Evolutionary conservation across 30 jellyfish, hydroid and myxozoan genomes (phyloP), one percentile per base, ranked within the genome.

Genomic region (Aurelia coerulea): DNA sequence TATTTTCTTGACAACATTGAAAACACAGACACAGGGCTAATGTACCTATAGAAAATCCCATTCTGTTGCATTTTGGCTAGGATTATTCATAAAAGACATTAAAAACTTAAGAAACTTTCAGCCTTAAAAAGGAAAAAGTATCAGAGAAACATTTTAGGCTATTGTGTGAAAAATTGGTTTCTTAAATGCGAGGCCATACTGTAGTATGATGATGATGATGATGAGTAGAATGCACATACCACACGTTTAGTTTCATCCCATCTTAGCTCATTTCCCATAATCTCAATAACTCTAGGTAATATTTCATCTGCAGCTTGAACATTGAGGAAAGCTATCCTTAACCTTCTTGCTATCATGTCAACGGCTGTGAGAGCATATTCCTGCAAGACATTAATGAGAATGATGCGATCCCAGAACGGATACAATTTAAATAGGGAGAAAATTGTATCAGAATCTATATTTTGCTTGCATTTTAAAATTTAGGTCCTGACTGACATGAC

Each of bases 321-420:
- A 59, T 91, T 84, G 29, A 96, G 80, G 65, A 90, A 90, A 2
- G 98, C 97, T 14, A 96, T 73, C 35, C 98, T 83, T 46, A 91
- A 37, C 41, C 99, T 64, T 54, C 99, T 35, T 46, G 98, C 97
- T 1, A 96, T 82, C 91, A 96, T 74, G 68, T 96, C 99, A 51
- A 83, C 97, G 14, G 90, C 94, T 5, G 94, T 91, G 46, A 84
- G 31, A 56, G 97, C 99, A 73, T 91, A 96, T 79, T 96, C 99
- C 98, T 96, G 72, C 37, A 73, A 87, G 33, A 14, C 17, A 51
- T 23, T 5, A 42, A 8, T 8, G 62, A 74, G 18, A 35, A 46
- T 18, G 32, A 66, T 2, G 46, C 1, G 18, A 29, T 4, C 31
- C 11, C 3, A n/a, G 33, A 74, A 32, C n/a, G 70, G 17, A 32